phyloP scores from a whole-genome alignment of 2,888 invertebrate genomes.

The Drosophila greeni region DNA sequence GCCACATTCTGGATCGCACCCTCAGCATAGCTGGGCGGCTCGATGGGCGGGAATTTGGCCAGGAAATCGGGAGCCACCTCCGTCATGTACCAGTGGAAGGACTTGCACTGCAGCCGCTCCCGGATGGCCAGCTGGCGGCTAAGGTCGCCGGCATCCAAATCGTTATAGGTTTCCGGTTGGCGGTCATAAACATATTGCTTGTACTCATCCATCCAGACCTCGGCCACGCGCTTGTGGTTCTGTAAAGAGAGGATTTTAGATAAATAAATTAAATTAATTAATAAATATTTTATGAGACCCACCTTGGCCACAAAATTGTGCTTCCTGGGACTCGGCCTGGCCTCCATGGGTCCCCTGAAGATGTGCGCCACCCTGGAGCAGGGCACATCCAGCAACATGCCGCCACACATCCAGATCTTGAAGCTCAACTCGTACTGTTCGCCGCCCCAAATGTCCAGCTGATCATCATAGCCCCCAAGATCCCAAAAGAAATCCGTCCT shows the following conservation, averaged over 20 bases:
- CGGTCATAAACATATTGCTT: constrained; percentile 90
- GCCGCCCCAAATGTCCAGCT: constrained; percentile 97
- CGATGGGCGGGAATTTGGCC: constrained; percentile 92
- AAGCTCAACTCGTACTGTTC: constrained; percentile 99
- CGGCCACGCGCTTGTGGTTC: constrained; percentile 95
- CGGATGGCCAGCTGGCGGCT: constrained; percentile 87
- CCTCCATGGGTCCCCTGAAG: constrained; percentile 93
- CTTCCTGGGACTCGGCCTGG: constrained; percentile 90
- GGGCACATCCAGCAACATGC: constrained; percentile 93
- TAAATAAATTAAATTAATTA: background rate
- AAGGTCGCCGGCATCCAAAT: constrained; percentile 90
- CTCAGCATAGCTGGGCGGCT: constrained; percentile 88
- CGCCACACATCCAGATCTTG: constrained; percentile 98
- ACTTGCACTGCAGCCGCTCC: constrained; percentile 87
- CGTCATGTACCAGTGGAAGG: constrained; percentile 97
- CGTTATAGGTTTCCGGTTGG: constrained; percentile 84
- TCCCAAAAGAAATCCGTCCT: constrained; percentile 96
- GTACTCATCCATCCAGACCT: constrained; percentile 99
- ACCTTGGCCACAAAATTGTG: constrained; percentile 81
- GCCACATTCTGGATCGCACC: constrained; percentile 86
- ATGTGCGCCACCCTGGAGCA: constrained; percentile 96
- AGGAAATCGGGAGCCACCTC: constrained; percentile 94
- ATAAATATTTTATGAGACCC: background rate
- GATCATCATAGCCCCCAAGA: constrained; percentile 94
- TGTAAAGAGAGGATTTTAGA: constrained; percentile 70